Base-by-base conservation (phyloP, 2,888 invertebrate species). In the Eupithecia subumbrata region DNA sequence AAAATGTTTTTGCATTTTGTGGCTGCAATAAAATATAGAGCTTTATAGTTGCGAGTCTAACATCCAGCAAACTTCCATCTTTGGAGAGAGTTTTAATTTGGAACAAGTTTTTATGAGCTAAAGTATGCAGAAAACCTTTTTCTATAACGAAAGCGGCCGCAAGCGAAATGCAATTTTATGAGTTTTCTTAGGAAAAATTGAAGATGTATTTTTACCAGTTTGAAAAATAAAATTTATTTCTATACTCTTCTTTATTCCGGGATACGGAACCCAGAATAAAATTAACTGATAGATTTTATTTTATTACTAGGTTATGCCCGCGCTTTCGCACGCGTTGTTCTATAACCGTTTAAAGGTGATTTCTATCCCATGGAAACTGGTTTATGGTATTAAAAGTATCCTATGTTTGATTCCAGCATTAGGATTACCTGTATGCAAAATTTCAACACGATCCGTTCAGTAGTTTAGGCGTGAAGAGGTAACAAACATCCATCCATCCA, bases 1-100 rank as follows among this genome's bases (percentile, higher is more conserved):
- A 25, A 60, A 60, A 60, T 60, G 25, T 60, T 25, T 60, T 25
- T 25, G 56, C 60, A 64, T 64, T 34, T 64, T 34, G 64, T 64
- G 64, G 64, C 64, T 64, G 64, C 34, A 64, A 18, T 34, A 64
- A 18, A 14, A 60, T 63, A 34, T 34, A 18, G 18, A 64, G 34
- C 30, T 34, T 64, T 64, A 30, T 64, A 64, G 60, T 60, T 25
- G 22, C 25, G 5, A 67, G 67, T 40, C 40, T 18, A 67, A 67
- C 34, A 37, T 69, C 69, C 22, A 5, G 40, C 30, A 73, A 76
- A 72, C 64, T 75, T 69, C 25, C 67, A 68, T 63, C 68, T 72
- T 67, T 67, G 69, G 30, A 71, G 56, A 25, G 25, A 76, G 70
- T 76, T 76, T 76, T 73, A 72, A 76, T 73, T 69, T 60, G n/a